Percentiles rank a stretch among this genome's conserved stretches.
These are phyloP conservation scores for Acronicta psi DNA, from an alignment of 2,888 invertebrate species.

Conservation along the genomic window DNA sequence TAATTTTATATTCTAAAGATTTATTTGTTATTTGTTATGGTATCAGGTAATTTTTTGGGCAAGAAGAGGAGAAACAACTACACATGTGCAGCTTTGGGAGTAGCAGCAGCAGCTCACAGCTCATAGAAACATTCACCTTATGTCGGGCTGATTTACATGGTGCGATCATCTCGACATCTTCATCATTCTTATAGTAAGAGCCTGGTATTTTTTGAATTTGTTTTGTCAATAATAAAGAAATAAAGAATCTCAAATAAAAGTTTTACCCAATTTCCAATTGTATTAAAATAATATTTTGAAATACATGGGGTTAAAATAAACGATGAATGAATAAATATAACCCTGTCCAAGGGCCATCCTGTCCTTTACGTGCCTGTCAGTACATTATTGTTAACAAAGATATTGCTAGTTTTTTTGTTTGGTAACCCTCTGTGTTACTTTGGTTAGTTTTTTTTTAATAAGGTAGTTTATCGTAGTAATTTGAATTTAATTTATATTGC, in stretches of 20 bases:
- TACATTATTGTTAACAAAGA: constrained; percentile 42
- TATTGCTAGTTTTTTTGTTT: constrained; percentile 21
- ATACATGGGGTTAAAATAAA: constrained; percentile 57
- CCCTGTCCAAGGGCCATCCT: constrained; percentile 68
- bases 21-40: constrained; percentile 64
- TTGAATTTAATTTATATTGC: not conserved
- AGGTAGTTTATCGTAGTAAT: constrained; percentile 1
- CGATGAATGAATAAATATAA: constrained; percentile 47
- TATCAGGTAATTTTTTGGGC: constrained; percentile 74
- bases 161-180: constrained; percentile 58
- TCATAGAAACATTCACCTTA: constrained; percentile 16
- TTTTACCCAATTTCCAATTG: constrained; percentile 67
- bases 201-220: constrained; percentile 85
- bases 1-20: constrained; percentile 59
- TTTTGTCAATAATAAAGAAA: constrained; percentile 81
- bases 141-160: constrained; percentile 43
- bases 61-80: constrained; percentile 26
- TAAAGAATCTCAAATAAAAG: constrained; percentile 73
- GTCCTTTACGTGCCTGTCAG: constrained; percentile 63
- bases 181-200: constrained; percentile 85
- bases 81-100: constrained; percentile 3
- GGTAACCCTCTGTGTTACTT: constrained; percentile 23
- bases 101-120: constrained; percentile 25
- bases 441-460: constrained; percentile 9
- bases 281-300: constrained; percentile 61